Base-by-base conservation (phyloP, 2,113 vertebrate genomes). In the Ophthalmolycus amberensis region DNA sequence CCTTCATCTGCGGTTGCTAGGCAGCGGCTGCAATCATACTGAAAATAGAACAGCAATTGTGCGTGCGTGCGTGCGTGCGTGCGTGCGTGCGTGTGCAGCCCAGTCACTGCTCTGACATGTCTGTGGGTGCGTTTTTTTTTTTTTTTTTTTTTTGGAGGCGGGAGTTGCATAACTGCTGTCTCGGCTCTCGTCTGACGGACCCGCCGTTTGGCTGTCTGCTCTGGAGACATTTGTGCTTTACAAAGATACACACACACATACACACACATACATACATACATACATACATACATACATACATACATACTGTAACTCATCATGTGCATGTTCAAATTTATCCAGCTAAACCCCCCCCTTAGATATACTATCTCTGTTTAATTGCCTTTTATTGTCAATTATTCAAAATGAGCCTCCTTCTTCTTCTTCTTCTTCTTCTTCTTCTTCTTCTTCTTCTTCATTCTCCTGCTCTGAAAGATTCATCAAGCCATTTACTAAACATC, bases 1-100 rank as follows among this genome's bases (percentile, higher is more conserved):
- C 83, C 84, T 87, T 88, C 82, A 91, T 89, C 89, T 82, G 70
- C 1, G 54, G 87, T 92, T 90, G 88, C 88, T 81, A 86, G 82
- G 88, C 84, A 91, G 82, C 85, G 4, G 66, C 66, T 84, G 71
- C 72, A 78, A 83, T 68, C 75, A 32, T 32, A 73, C 76, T 84
- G 73, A 56, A 71, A 88, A 80, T 14, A 73, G 75, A 71, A 59
- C 9, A 3, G 15, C 52, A 77, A 74, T 46, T 29, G 29, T 29
- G 29, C 3, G 29, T 29, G 29, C 3, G 27, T 50, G 66, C 50
- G 66, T 44, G n/a, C 29, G 10, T 50, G 44, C 34, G 44, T 67
- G 25, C 29, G 25, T 48, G 25, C 37, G 46, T 75, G 25, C 34
- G 18, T 50, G 27, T 14, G 32, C 59, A 40, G 34, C 32, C 66